Evolutionary conservation across 2,797 vertebrate species (phyloP).

Genomic region (Rhinophrynus dorsalis): DNA sequence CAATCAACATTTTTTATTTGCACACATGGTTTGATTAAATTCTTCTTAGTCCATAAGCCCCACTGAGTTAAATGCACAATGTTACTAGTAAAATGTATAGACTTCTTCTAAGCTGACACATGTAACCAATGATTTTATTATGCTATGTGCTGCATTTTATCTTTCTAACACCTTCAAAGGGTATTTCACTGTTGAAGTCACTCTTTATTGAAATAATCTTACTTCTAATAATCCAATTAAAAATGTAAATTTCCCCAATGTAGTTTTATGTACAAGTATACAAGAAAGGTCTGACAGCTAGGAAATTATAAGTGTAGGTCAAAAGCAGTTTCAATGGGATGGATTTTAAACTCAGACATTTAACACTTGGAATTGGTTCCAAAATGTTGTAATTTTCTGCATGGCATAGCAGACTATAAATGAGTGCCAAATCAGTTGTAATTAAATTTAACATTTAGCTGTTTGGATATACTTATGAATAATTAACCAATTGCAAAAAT

Average conservation of each 20-base stretch:
- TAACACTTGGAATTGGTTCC: slow-evolving; percentile 36
- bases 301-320: slow-evolving; percentile 12
- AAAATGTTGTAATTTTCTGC: slow-evolving; percentile 44
- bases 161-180: neutral
- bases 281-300: slow-evolving; percentile 8
- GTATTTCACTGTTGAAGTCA: neutral
- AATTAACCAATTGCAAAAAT: slow-evolving; percentile 42
- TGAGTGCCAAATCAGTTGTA: slow-evolving; percentile 36
- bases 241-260: slow-evolving; percentile 12
- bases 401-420: slow-evolving; percentile 37
- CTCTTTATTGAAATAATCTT: neutral
- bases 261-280: neutral
- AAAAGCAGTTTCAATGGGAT: slow-evolving; percentile 15
- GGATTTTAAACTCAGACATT: slow-evolving; percentile 36
- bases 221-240: slow-evolving; percentile 17
- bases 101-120: no score
- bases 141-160: neutral
- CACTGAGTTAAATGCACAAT: no score
- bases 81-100: no score
- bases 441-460: slow-evolving; percentile 49
- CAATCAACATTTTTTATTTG: no score
- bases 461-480: slow-evolving; percentile 44
- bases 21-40: no score
- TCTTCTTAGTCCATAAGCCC: no score
- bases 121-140: no score